phyloP scores from a whole-genome alignment of 2,113 vertebrate genomes.

The Rhinoderma darwinii region DNA sequence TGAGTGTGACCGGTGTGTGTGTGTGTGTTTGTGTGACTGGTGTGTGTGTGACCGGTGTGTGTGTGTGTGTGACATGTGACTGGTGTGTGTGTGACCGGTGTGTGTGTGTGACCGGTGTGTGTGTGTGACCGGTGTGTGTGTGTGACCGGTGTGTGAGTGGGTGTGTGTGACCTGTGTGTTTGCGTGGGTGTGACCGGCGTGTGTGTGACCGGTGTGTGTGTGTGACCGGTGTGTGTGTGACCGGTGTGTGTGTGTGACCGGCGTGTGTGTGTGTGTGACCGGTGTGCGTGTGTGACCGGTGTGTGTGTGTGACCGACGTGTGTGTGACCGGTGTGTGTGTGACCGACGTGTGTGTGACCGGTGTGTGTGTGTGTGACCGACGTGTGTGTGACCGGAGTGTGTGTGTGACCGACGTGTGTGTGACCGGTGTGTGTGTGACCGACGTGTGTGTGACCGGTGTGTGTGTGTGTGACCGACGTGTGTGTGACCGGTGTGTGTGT shows the following conservation, averaged over 20 bases:
- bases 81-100: neutral
- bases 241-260: neutral
- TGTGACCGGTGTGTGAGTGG: neutral
- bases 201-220: neutral
- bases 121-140: conserved; percentile 2
- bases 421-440: neutral
- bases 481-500: neutral
- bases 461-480: neutral
- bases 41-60: neutral
- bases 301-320: neutral
- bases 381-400: neutral
- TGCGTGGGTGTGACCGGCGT: neutral
- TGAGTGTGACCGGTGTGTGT: neutral
- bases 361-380: neutral
- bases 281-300: neutral
- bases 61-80: neutral
- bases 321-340: neutral
- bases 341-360: neutral
- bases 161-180: neutral
- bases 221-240: neutral
- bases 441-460: neutral
- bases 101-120: neutral
- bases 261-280: neutral
- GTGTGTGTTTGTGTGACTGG: neutral
- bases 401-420: neutral